These are phyloP conservation scores for Atherinosoma microstoma DNA, from an alignment of 2,797 vertebrate species.

Conservation along the genomic window DNA sequence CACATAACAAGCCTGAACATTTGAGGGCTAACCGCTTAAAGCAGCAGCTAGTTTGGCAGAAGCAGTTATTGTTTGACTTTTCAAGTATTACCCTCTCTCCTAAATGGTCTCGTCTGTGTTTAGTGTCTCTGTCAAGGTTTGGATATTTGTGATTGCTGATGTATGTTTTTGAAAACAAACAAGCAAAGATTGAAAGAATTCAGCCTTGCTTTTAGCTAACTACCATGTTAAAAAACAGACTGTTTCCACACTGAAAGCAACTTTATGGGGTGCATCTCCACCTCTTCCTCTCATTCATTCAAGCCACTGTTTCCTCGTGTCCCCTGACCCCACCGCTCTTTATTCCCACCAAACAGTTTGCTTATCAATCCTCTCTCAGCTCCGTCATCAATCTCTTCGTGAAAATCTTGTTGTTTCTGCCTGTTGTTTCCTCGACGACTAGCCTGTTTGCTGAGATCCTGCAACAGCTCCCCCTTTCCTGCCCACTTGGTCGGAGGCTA, in stretches of 20 bases:
- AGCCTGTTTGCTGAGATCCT: slow-evolving; percentile 72
- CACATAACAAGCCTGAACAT: slow-evolving; percentile 48
- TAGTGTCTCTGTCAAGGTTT: slow-evolving; percentile 5
- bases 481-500: slow-evolving; percentile 71
- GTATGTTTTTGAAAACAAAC: not conserved
- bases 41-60: slow-evolving; percentile 55
- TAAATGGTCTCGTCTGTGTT: slow-evolving; percentile 2
- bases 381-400: slow-evolving; percentile 76
- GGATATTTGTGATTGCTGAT: not conserved
- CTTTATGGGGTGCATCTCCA: slow-evolving; percentile 76
- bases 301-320: slow-evolving; percentile 65
- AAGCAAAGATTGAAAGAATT: slow-evolving; percentile 8
- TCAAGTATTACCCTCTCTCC: slow-evolving; percentile 12
- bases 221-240: slow-evolving; percentile 36
- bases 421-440: slow-evolving; percentile 80
- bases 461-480: slow-evolving; percentile 78
- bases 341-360: slow-evolving; percentile 64
- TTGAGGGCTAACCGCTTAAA: slow-evolving; percentile 65
- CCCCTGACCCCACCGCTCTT: slow-evolving; percentile 57
- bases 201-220: slow-evolving; percentile 14
- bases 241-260: slow-evolving; percentile 46
- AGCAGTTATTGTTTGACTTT: not conserved
- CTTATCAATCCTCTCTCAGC: slow-evolving; percentile 82
- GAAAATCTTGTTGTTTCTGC: slow-evolving; percentile 72
- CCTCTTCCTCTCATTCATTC: slow-evolving; percentile 81